Conservation (phyloP, 2,888 invertebrate species). For the Torymus texanus region DNA sequence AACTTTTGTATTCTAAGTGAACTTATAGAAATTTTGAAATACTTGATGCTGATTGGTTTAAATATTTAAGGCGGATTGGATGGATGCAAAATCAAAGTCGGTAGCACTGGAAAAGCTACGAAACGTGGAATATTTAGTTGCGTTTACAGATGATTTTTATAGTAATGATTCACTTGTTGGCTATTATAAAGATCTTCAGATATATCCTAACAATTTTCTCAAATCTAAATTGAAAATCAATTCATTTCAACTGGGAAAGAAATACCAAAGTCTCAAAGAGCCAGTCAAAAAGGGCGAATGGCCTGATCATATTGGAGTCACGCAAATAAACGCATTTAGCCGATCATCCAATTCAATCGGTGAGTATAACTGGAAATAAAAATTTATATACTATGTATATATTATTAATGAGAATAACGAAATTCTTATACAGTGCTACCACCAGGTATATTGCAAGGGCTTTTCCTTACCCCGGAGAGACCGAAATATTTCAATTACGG, state of each 20-base stretch:
- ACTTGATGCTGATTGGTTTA: not conserved
- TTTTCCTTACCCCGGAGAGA: slow-evolving; percentile 91
- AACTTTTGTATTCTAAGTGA: not conserved
- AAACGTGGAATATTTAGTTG: slow-evolving; percentile 91
- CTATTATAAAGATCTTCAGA: slow-evolving; percentile 80
- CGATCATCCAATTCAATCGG: slow-evolving; percentile 76
- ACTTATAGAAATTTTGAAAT: not conserved
- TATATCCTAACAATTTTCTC: slow-evolving; percentile 74
- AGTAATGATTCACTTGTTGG: slow-evolving; percentile 87
- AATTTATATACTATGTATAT: not conserved
- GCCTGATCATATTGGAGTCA: slow-evolving; percentile 76
- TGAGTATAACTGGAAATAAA: slow-evolving; percentile 67
- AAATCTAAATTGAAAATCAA: slow-evolving; percentile 76
- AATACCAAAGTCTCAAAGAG: slow-evolving; percentile 76
- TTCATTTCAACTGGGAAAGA: slow-evolving; percentile 76
- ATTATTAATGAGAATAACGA: not conserved
- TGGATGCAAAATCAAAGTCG: slow-evolving; percentile 88
- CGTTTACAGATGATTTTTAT: slow-evolving; percentile 92
- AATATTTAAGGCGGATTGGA: slow-evolving; percentile 84
- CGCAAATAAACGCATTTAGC: slow-evolving; percentile 78
- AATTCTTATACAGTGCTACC: slow-evolving; percentile 70
- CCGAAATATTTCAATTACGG: slow-evolving; percentile 95
- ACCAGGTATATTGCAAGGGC: slow-evolving; percentile 93
- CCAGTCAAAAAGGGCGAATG: slow-evolving; percentile 77
- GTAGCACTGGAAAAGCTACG: slow-evolving; percentile 87